Percentiles rank a stretch among this genome's conserved stretches.
Evolutionary conservation across 2,113 vertebrate species (phyloP).

Genomic region (Lontra canadensis): DNA sequence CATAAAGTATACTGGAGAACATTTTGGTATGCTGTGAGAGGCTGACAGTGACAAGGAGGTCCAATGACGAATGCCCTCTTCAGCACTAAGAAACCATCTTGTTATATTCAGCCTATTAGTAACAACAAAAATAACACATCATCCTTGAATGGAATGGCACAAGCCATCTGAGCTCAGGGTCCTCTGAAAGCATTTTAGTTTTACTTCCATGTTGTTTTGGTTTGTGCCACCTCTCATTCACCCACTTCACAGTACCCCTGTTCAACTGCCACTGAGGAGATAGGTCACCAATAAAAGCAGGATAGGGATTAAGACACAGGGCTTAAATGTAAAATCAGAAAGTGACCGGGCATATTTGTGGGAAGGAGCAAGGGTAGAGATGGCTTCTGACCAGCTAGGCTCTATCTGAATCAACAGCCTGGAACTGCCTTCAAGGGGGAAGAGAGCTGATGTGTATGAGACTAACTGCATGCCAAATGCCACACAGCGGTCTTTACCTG

Average conservation of each 20-base stretch:
- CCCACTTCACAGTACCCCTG: not conserved
- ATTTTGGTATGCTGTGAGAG: not conserved
- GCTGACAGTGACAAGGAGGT: not conserved
- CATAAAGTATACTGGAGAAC: not conserved
- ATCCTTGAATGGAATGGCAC: not conserved
- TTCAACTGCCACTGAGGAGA: not conserved
- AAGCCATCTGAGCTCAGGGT: not conserved
- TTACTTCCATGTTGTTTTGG: not conserved
- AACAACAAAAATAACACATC: not conserved
- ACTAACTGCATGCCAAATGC: not conserved
- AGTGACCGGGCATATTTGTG: not conserved
- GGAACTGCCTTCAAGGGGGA: not conserved
- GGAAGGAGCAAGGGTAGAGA: not conserved
- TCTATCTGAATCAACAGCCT: not conserved
- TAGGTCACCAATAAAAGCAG: not conserved
- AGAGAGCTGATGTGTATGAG: not conserved
- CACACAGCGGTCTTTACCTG: not conserved
- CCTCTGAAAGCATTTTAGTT: not conserved
- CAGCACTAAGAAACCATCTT: not conserved
- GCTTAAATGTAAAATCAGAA: not conserved
- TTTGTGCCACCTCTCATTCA: not conserved
- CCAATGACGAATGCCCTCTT: not conserved
- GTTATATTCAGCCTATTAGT: not conserved
- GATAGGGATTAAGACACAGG: not conserved
- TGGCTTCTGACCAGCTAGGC: not conserved